Percentiles rank a stretch among this genome's conserved stretches.
These are phyloP conservation scores for Mirounga angustirostris DNA, from an alignment of 2,113 vertebrate genomes.

Conservation along the genomic window DNA sequence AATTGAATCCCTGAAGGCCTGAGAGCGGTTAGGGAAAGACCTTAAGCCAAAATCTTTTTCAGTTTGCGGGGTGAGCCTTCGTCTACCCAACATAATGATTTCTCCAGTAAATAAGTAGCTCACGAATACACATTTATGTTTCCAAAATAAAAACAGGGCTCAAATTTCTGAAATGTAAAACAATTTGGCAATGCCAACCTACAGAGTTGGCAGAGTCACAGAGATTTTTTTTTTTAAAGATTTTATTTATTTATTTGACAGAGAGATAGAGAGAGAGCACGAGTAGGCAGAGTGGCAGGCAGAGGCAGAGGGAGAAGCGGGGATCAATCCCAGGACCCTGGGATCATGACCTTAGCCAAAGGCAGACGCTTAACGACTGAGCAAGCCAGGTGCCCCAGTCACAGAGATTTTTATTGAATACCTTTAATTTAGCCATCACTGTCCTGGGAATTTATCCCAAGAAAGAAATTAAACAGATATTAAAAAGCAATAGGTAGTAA, in stretches of 20 bases:
- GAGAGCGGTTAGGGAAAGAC: background rate
- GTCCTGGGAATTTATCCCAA: background rate
- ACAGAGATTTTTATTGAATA: background rate
- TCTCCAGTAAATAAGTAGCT: background rate
- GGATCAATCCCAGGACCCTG: no score
- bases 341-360: no score
- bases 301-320: no score
- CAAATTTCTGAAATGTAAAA: background rate
- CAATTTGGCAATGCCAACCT: background rate
- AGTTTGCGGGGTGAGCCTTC: background rate
- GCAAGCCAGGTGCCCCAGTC: background rate
- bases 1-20: background rate
- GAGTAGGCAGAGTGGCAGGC: no score
- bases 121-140: background rate
- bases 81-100: background rate
- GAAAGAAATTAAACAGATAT: background rate
- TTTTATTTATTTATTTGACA: background rate
- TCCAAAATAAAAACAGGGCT: background rate
- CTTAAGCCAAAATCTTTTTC: background rate
- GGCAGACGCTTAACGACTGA: no score
- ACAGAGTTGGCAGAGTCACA: background rate
- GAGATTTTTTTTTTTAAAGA: background rate
- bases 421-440: background rate
- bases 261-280: no score
- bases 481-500: constrained; percentile 13